Conservation (phyloP, 2,113 vertebrate genomes). For the Corythoichthys haematopterus region DNA sequence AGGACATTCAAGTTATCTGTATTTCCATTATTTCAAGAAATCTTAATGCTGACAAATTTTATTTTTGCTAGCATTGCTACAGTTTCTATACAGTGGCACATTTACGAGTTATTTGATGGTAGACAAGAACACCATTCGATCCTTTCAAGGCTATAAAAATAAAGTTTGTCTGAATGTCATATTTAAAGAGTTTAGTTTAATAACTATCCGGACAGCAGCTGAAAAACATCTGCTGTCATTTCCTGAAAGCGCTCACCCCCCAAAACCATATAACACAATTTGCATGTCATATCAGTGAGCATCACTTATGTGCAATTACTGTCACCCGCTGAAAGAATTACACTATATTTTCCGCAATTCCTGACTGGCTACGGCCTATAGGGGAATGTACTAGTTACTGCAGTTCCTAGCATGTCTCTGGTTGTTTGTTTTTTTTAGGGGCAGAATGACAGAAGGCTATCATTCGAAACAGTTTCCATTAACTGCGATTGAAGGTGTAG, state of each 20-base stretch:
- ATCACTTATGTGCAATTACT: slow-evolving; percentile 55
- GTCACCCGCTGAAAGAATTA: slow-evolving; percentile 29
- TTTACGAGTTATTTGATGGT: neutral
- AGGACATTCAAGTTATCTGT: too few species aligned
- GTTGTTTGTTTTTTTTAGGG: neutral
- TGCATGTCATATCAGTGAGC: slow-evolving; percentile 37
- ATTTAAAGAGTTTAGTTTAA: slow-evolving; percentile 29
- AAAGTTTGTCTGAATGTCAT: neutral
- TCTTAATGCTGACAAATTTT: neutral
- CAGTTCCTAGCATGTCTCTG: slow-evolving; percentile 17
- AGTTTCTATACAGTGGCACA: neutral
- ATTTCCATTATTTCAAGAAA: neutral
- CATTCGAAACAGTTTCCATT: slow-evolving; percentile 7
- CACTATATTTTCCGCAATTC: slow-evolving; percentile 29
- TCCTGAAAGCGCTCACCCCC: slow-evolving; percentile 26
- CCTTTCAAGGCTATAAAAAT: neutral
- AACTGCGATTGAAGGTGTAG: slow-evolving; percentile 3
- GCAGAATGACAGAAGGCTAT: slow-evolving; percentile 9
- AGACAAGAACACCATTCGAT: neutral
- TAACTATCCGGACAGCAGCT: slow-evolving; percentile 8
- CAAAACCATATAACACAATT: slow-evolving; percentile 34
- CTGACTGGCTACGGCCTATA: neutral
- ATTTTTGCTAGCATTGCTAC: neutral
- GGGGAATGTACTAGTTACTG: slow-evolving; percentile 12
- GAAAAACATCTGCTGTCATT: slow-evolving; percentile 28